A percentile compares a stretch with the other conserved stretches of the same genome.
Evolutionary conservation across 2,797 vertebrate species (phyloP).

Genomic region (Eulemur rubriventer): DNA sequence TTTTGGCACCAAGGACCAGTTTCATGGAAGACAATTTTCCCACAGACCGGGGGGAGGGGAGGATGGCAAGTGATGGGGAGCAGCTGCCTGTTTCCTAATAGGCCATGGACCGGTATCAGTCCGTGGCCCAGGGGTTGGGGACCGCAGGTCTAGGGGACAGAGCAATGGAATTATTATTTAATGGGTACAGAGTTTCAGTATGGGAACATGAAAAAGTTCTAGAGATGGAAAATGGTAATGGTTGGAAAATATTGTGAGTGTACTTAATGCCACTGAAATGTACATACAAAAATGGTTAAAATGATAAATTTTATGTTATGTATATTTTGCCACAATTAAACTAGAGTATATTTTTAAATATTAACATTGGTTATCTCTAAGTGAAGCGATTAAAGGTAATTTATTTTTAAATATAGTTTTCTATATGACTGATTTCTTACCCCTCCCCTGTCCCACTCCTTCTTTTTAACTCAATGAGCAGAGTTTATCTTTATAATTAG

Average conservation of each 20-base stretch:
- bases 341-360: not conserved
- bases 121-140: too few species aligned
- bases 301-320: not conserved
- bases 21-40: too few species aligned
- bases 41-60: too few species aligned
- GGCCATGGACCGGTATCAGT: too few species aligned
- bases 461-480: not conserved
- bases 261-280: conserved; percentile 11
- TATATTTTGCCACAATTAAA: not conserved
- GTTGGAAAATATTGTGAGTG: not conserved
- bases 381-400: not conserved
- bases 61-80: too few species aligned
- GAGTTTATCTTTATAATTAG: conserved; percentile 28
- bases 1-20: too few species aligned
- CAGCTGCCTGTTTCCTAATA: too few species aligned
- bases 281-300: not conserved
- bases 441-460: accelerated
- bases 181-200: not conserved
- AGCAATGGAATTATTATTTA: not conserved
- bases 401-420: conserved; percentile 42
- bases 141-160: not conserved
- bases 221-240: not conserved
- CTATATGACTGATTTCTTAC: not conserved
- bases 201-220: not conserved
- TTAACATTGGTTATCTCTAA: conserved; percentile 12